Percentiles rank a stretch among this genome's conserved stretches.
Conservation (phyloP, 1,140 invertebrate genomes). For the Parasteatoda tepidariorum region DNA sequence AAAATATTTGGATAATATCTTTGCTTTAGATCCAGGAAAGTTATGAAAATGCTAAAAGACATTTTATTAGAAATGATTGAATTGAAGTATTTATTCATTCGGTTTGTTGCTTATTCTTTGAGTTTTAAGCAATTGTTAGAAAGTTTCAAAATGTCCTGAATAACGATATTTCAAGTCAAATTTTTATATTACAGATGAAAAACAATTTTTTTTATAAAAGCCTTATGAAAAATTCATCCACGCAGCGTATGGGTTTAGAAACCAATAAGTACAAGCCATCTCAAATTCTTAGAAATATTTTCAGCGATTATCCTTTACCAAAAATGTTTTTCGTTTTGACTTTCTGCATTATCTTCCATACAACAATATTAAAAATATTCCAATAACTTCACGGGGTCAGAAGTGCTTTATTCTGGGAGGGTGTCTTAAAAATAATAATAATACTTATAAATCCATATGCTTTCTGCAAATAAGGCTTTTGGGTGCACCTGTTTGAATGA, state of each 20-base stretch:
- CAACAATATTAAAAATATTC: not conserved
- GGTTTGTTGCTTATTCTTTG: too few relatives aligned
- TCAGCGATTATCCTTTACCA: not conserved
- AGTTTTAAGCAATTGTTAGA: too few relatives aligned
- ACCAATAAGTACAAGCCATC: too few relatives aligned
- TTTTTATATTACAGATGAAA: too few relatives aligned
- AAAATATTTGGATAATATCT: not conserved
- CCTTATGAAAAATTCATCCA: too few relatives aligned
- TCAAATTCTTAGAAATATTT: not conserved
- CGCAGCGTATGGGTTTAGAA: too few relatives aligned
- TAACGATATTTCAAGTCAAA: too few relatives aligned
- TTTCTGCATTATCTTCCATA: not conserved
- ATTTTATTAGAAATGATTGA: too few relatives aligned
- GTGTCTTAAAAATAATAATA: not conserved
- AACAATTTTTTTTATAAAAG: too few relatives aligned
- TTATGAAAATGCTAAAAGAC: too few relatives aligned
- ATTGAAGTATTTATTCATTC: too few relatives aligned
- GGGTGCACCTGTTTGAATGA: slow-evolving; percentile 37
- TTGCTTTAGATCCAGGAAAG: not conserved
- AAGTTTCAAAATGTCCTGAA: too few relatives aligned
- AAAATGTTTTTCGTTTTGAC: not conserved
- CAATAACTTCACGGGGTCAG: not conserved
- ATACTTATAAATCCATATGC: not conserved
- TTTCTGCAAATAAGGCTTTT: slow-evolving; percentile 33
- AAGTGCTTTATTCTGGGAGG: not conserved